A percentile compares a stretch with the other conserved stretches of the same genome.
Conservation (phyloP, 2,113 vertebrate species). For the Cariama cristata region DNA sequence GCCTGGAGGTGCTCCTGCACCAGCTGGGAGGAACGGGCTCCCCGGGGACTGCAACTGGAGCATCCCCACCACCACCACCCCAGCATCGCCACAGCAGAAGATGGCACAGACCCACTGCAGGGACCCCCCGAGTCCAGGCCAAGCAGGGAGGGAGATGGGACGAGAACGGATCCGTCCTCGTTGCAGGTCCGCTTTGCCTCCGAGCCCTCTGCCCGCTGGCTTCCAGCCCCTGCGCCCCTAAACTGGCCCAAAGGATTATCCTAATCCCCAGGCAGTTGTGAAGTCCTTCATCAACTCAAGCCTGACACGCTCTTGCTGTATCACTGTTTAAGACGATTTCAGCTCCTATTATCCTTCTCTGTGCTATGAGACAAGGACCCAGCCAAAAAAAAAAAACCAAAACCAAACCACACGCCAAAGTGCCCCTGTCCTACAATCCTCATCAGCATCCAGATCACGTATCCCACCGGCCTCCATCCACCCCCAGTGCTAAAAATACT, state of each 20-base stretch:
- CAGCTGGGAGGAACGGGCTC: background rate
- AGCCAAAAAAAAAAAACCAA: background rate
- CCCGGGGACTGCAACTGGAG: background rate
- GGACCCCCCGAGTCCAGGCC: background rate
- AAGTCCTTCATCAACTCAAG: background rate
- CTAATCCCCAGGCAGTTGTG: background rate
- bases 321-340: background rate
- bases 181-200: rapidly evolving
- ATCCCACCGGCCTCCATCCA: background rate
- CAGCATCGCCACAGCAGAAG: background rate
- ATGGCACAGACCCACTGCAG: rapidly evolving
- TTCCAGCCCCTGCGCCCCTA: background rate
- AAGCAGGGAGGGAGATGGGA: too few species aligned
- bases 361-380: background rate
- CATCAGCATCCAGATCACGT: constrained; percentile 11
- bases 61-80: background rate
- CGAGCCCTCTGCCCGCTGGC: rapidly evolving
- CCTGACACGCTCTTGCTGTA: rapidly evolving
- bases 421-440: background rate
- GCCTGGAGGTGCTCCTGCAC: background rate
- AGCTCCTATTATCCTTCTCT: background rate
- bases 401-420: background rate
- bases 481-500: background rate
- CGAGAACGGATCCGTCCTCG: rapidly evolving
- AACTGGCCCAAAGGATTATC: background rate